Percentiles rank a stretch among this genome's conserved stretches.
phyloP scores from a whole-genome alignment of 2,797 vertebrate genomes.

The Sebastes melanostomus region DNA sequence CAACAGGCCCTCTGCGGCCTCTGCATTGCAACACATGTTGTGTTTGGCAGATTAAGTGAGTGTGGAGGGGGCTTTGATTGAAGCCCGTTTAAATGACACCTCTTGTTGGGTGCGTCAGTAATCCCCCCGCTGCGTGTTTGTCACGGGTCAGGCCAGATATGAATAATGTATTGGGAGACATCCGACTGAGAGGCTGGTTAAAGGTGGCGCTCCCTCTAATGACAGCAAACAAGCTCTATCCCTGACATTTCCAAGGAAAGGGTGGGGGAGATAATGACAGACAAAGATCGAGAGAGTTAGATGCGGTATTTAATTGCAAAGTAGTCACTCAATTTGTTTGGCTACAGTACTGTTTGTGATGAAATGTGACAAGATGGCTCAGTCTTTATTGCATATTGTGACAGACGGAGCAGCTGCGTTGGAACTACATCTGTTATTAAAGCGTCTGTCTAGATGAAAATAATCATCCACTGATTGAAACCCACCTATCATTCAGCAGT shows the following conservation, averaged over 20 bases:
- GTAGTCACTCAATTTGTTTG: slow-evolving; percentile 36
- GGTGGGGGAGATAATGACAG: slow-evolving; percentile 11
- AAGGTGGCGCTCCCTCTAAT: slow-evolving; percentile 70
- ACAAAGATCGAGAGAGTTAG: slow-evolving; percentile 14
- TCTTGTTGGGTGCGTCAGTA: slow-evolving; percentile 55
- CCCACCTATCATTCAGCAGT: neutral
- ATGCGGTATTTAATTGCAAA: slow-evolving; percentile 29
- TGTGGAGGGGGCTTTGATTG: slow-evolving; percentile 57
- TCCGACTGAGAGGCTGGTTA: slow-evolving; percentile 74
- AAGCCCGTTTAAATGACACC: slow-evolving; percentile 61
- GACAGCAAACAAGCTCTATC: slow-evolving; percentile 67
- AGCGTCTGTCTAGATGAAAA: slow-evolving; percentile 9
- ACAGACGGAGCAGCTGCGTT: slow-evolving; percentile 1
- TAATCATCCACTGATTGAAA: neutral
- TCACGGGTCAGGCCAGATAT: slow-evolving; percentile 67
- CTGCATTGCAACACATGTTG: neutral
- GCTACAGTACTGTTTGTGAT: slow-evolving; percentile 18
- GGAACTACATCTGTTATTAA: neutral
- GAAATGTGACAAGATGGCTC: slow-evolving; percentile 35
- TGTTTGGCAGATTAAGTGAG: slow-evolving; percentile 36
- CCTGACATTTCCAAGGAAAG: slow-evolving; percentile 66
- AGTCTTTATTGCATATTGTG: slow-evolving; percentile 18
- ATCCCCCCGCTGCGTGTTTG: slow-evolving; percentile 61
- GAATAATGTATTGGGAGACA: slow-evolving; percentile 77
- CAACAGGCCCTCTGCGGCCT: slow-evolving; percentile 2